Percentiles rank a stretch among this genome's conserved stretches.
phyloP scores from a whole-genome alignment of 2,113 vertebrate species.

The Euleptes europaea region DNA sequence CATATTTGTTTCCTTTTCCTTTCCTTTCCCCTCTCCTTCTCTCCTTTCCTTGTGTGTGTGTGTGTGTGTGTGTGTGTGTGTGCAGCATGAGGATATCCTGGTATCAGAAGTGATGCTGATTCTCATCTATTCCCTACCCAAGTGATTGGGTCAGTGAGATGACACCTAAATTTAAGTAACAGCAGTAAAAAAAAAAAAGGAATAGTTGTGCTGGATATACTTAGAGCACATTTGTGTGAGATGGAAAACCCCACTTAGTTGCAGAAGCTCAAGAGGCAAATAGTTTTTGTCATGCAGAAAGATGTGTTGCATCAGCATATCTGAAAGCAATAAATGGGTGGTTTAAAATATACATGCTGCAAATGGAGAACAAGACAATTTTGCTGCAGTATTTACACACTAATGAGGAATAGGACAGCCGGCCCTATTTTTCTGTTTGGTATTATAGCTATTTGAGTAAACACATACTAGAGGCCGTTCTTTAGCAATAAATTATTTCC shows the following conservation, averaged over 20 bases:
- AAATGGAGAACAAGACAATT: conserved; percentile 16
- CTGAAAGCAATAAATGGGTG: conserved; percentile 18
- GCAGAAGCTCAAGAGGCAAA: conserved; percentile 8
- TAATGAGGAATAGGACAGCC: not conserved
- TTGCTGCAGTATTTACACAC: not conserved
- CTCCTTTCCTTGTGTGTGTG: not conserved
- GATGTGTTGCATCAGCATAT: conserved; percentile 7
- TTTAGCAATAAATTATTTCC: not conserved
- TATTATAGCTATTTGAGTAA: not conserved
- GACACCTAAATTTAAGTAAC: not conserved
- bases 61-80: too few species aligned
- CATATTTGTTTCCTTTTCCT: too few species aligned
- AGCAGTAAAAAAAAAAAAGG: conserved; percentile 29
- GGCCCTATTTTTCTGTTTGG: not conserved
- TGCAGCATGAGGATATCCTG: too few species aligned
- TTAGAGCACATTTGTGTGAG: conserved; percentile 26
- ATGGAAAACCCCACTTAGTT: conserved; percentile 28
- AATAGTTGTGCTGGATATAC: conserved; percentile 14
- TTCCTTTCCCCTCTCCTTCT: too few species aligned
- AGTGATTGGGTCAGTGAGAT: not conserved
- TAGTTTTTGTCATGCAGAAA: conserved; percentile 22
- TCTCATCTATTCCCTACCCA: accelerated
- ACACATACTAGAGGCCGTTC: not conserved
- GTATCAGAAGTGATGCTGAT: not conserved
- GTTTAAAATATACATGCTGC: conserved; percentile 17